Percentiles rank a stretch among this genome's conserved stretches.
Evolutionary conservation across 2,888 invertebrate genomes (phyloP).

Genomic region (Buathra laborator): DNA sequence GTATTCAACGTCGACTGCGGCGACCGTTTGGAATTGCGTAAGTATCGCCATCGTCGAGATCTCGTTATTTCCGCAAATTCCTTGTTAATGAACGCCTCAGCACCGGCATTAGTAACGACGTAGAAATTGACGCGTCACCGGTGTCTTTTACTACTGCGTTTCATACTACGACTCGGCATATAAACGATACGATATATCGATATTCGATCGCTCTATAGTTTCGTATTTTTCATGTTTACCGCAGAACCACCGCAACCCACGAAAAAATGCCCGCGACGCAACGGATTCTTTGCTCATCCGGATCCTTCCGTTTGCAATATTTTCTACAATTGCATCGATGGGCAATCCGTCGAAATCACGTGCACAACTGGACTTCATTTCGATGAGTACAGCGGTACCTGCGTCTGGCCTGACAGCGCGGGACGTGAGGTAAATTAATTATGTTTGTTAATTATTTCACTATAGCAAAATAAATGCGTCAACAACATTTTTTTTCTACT

Average conservation of each 20-base stretch:
- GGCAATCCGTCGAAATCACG: conserved; percentile 91
- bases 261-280: conserved; percentile 92
- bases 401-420: conserved; percentile 95
- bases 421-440: conserved; percentile 90
- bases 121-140: not conserved
- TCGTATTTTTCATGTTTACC: conserved; percentile 41
- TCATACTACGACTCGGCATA: not conserved
- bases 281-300: conserved; percentile 97
- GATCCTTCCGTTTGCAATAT: conserved; percentile 93
- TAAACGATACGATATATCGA: not conserved
- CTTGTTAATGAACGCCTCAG: conserved; percentile 12
- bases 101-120: conserved; percentile 10
- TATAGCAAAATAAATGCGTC: not conserved
- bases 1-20: conserved; percentile 97
- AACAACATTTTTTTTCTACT: not conserved
- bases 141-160: not conserved
- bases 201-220: not conserved
- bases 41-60: conserved; percentile 84
- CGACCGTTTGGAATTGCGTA: conserved; percentile 95
- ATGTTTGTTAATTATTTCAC: conserved; percentile 80
- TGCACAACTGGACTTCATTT: conserved; percentile 96
- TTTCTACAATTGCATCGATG: conserved; percentile 96
- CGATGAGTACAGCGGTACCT: conserved; percentile 95
- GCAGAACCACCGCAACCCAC: conserved; percentile 92
- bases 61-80: conserved; percentile 46